Percentiles rank a stretch among this genome's conserved stretches.
These are phyloP conservation scores for Drosophila mojavensis DNA, from an alignment of 1,140 invertebrate species.

Conservation along the genomic window DNA sequence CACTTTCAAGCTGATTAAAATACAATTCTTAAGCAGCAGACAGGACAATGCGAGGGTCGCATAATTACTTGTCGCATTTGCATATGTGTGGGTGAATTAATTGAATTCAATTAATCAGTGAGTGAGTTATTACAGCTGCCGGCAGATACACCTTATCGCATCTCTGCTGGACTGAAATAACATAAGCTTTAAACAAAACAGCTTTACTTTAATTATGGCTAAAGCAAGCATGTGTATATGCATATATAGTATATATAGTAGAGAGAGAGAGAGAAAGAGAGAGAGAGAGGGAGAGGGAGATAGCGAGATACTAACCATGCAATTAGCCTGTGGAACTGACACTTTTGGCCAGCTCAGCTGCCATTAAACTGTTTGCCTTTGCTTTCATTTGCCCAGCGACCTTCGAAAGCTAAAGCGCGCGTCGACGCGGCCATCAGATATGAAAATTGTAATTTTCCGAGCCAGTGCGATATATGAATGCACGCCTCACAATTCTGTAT, in stretches of 20 bases:
- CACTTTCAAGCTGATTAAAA: constrained; percentile 8
- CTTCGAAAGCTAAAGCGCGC: constrained; percentile 27
- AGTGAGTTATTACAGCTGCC: constrained; percentile 13
- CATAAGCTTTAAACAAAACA: not conserved
- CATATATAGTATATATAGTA: too few species aligned
- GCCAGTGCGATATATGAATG: constrained; percentile 19
- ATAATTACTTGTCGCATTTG: constrained; percentile 33
- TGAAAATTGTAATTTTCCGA: constrained; percentile 72
- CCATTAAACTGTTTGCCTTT: constrained; percentile 8
- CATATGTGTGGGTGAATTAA: constrained; percentile 49
- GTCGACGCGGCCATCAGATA: constrained; percentile 44
- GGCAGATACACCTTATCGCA: not conserved
- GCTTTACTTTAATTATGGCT: too few species aligned
- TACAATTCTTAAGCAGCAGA: constrained; percentile 13
- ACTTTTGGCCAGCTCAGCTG: not conserved
- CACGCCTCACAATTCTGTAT: not conserved
- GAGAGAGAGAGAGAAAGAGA: too few species aligned
- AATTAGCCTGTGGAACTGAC: not conserved
- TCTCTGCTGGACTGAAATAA: not conserved
- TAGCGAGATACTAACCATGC: not conserved
- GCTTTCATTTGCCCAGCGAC: constrained; percentile 28
- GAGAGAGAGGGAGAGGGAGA: too few species aligned
- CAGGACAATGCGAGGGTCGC: not conserved
- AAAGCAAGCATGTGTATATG: too few species aligned
- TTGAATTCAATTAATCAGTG: constrained; percentile 43